phyloP scores from a whole-genome alignment of 2,113 vertebrate genomes.

The Tringa solitaria region DNA sequence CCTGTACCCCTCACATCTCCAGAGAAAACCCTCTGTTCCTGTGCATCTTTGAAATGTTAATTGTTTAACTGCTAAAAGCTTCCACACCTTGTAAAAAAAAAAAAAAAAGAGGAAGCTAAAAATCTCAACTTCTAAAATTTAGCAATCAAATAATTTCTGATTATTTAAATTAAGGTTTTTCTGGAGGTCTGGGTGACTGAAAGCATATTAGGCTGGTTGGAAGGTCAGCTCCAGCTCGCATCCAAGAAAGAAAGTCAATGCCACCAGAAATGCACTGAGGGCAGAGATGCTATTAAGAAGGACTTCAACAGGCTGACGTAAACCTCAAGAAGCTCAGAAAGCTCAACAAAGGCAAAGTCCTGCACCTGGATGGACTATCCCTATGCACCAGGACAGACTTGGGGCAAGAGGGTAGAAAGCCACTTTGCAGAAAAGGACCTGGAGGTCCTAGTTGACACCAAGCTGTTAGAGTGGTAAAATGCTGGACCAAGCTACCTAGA shows the following conservation, averaged over 20 bases:
- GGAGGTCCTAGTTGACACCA: not conserved
- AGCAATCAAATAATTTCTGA: not conserved
- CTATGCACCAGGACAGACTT: not conserved
- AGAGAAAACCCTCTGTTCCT: constrained; percentile 41
- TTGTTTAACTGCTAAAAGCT: constrained; percentile 41
- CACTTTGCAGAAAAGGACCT: not conserved
- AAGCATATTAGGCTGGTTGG: not conserved
- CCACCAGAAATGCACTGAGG: not conserved
- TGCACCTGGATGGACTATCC: not conserved
- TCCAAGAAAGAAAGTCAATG: not conserved
- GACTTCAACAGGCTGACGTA: not conserved
- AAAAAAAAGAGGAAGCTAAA: not conserved
- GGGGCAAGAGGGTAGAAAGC: not conserved
- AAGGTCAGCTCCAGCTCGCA: not conserved
- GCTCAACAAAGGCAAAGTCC: not conserved
- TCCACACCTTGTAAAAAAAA: not conserved
- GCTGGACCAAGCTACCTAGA: not conserved
- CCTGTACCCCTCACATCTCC: constrained; percentile 17
- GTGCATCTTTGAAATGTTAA: constrained; percentile 68
- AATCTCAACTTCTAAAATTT: not conserved
- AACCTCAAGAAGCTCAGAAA: not conserved
- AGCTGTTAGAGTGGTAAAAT: not conserved
- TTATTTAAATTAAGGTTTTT: not conserved
- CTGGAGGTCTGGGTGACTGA: not conserved
- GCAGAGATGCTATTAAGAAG: not conserved